Evolutionary conservation across 2,113 vertebrate species (phyloP).

Genomic region (Xyliphius kryptos): DNA sequence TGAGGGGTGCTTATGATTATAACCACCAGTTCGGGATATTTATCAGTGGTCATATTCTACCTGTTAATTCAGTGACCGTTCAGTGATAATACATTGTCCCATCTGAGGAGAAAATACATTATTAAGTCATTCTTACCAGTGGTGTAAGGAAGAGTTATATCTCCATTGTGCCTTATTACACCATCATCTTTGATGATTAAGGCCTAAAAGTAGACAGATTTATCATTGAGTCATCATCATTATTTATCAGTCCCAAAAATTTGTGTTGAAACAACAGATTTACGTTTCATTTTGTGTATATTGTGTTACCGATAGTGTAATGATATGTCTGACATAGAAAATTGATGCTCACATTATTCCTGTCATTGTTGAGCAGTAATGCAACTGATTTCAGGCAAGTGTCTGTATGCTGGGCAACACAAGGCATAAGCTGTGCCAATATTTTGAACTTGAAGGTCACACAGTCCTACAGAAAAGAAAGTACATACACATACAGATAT

Average conservation of each 20-base stretch:
- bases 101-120: too few relatives aligned
- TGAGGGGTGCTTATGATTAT: too few relatives aligned
- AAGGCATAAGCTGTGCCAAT: constrained; percentile 74
- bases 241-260: too few relatives aligned
- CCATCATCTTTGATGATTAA: constrained; percentile 77
- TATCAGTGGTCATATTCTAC: too few relatives aligned
- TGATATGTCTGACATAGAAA: neutral
- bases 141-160: constrained; percentile 73
- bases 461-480: constrained; percentile 56
- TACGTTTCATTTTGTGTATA: too few relatives aligned
- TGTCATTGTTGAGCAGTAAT: constrained; percentile 69
- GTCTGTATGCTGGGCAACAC: constrained; percentile 71
- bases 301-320: too few relatives aligned
- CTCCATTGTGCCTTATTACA: constrained; percentile 72
- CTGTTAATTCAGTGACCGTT: too few relatives aligned
- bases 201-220: constrained; percentile 47
- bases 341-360: constrained; percentile 66
- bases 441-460: constrained; percentile 62
- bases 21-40: too few relatives aligned
- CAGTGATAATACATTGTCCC: too few relatives aligned
- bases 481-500: too few relatives aligned
- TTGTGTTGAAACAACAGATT: too few relatives aligned
- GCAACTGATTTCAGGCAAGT: constrained; percentile 82
- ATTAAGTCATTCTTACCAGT: constrained; percentile 63
- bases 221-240: too few relatives aligned